Conservation (phyloP, 2,113 vertebrate genomes). For the Thalassarche chlororhynchos region DNA sequence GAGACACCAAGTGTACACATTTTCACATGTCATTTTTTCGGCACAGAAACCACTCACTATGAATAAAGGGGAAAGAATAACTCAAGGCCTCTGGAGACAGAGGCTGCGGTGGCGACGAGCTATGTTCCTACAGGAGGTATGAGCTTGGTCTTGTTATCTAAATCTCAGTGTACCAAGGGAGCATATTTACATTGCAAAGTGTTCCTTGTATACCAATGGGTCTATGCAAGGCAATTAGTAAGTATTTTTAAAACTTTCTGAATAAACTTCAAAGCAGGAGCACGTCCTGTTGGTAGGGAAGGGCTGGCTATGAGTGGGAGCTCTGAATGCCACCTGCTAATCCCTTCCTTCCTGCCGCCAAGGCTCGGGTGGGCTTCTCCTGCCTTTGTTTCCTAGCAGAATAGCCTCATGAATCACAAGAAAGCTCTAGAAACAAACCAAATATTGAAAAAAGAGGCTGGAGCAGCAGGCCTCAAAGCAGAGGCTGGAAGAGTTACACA, state of each 20-base stretch:
- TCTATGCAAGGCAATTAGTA: neutral
- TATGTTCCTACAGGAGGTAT: neutral
- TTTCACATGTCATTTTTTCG: accelerated
- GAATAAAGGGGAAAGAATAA: neutral
- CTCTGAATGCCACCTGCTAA: neutral
- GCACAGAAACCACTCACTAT: neutral
- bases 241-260: conserved; percentile 25
- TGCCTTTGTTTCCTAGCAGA: neutral
- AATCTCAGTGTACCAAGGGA: neutral
- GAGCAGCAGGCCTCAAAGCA: neutral
- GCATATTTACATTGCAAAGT: conserved; percentile 17
- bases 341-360: neutral
- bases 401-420: neutral
- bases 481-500: neutral
- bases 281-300: neutral
- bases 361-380: neutral
- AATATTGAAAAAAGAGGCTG: neutral
- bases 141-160: neutral
- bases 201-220: neutral
- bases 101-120: neutral
- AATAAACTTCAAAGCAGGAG: conserved; percentile 7
- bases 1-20: neutral
- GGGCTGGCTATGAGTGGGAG: neutral
- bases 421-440: neutral
- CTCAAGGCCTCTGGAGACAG: neutral